Evolutionary conservation across 2,888 invertebrate species (phyloP).

Genomic region (Ephialtes manifestator): DNA sequence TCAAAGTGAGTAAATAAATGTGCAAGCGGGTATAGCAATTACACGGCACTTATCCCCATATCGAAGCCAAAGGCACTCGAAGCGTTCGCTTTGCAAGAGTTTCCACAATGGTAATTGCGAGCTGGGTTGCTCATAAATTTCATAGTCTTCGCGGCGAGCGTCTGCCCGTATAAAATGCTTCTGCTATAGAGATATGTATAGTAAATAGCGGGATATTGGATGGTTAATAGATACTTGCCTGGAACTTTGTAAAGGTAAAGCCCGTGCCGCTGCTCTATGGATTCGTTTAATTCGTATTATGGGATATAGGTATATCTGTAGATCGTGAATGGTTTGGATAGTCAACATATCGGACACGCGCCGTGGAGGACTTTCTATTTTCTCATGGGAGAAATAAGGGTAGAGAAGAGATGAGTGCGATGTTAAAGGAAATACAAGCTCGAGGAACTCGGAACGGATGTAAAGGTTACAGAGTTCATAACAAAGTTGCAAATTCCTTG

Average conservation of each 20-base stretch:
- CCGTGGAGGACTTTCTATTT: conserved; percentile 58
- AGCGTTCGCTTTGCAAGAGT: conserved; percentile 72
- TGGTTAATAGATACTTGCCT: conserved; percentile 56
- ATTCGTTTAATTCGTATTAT: conserved; percentile 40
- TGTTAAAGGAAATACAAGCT: conserved; percentile 8
- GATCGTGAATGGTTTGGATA: conserved; percentile 45
- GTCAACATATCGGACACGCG: conserved; percentile 56
- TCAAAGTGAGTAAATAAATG: conserved; percentile 80
- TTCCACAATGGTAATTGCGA: conserved; percentile 83
- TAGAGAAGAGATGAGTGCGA: conserved; percentile 10
- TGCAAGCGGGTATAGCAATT: conserved; percentile 77
- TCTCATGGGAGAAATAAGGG: conserved; percentile 14
- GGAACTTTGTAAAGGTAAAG: conserved; percentile 48
- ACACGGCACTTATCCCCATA: conserved; percentile 78
- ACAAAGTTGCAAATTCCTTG: background rate
- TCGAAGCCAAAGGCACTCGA: conserved; percentile 56
- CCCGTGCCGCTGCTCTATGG: background rate
- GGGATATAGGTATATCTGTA: conserved; percentile 15
- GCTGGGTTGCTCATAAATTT: conserved; percentile 79
- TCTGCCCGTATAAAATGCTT: conserved; percentile 46
- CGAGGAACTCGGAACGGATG: conserved; percentile 18
- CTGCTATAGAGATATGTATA: conserved; percentile 22
- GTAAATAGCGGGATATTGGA: conserved; percentile 30
- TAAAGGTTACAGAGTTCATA: background rate
- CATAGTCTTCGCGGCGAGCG: conserved; percentile 56